A percentile compares a stretch with the other conserved stretches of the same genome.
phyloP scores from a whole-genome alignment of 2,113 vertebrate genomes.

The Lethenteron camtschaticum region DNA sequence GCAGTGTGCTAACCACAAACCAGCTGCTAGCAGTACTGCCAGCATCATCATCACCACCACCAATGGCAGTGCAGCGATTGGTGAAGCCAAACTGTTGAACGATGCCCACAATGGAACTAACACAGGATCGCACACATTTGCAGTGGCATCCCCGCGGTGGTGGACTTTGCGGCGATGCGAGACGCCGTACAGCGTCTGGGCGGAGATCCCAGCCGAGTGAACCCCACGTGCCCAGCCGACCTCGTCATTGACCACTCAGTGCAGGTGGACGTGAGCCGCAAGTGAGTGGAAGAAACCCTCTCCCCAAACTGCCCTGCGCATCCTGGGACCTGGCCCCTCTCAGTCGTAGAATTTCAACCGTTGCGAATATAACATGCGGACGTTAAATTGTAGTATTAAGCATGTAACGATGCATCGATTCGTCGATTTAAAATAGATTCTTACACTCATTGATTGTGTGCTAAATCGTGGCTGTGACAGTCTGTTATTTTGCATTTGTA shows the following conservation, averaged over 20 bases:
- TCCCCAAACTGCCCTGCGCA: too few species aligned
- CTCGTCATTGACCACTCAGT: slow-evolving; percentile 95
- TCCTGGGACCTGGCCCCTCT: too few species aligned
- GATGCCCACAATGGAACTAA: neutral
- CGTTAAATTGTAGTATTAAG: too few species aligned
- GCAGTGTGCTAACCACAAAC: neutral
- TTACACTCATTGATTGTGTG: too few species aligned
- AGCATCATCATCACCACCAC: neutral
- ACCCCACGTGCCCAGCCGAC: slow-evolving; percentile 78
- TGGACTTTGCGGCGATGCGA: slow-evolving; percentile 93
- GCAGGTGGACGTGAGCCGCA: slow-evolving; percentile 85
- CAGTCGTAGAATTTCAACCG: too few species aligned
- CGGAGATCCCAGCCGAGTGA: slow-evolving; percentile 76
- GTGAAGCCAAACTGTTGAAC: neutral
- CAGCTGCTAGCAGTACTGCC: neutral
- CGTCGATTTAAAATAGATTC: too few species aligned
- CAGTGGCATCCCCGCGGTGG: slow-evolving; percentile 80
- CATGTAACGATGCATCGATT: too few species aligned
- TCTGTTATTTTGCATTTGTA: too few species aligned
- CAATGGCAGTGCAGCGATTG: neutral
- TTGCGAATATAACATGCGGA: too few species aligned
- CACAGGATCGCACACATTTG: slow-evolving; percentile 8
- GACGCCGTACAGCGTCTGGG: slow-evolving; percentile 67
- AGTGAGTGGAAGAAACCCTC: slow-evolving; percentile 25
- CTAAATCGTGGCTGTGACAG: too few species aligned